Evolutionary conservation across 1,140 invertebrate genomes (phyloP), one percentile per base, ranked within the genome.

Genomic region (Plutomurus gul): DNA sequence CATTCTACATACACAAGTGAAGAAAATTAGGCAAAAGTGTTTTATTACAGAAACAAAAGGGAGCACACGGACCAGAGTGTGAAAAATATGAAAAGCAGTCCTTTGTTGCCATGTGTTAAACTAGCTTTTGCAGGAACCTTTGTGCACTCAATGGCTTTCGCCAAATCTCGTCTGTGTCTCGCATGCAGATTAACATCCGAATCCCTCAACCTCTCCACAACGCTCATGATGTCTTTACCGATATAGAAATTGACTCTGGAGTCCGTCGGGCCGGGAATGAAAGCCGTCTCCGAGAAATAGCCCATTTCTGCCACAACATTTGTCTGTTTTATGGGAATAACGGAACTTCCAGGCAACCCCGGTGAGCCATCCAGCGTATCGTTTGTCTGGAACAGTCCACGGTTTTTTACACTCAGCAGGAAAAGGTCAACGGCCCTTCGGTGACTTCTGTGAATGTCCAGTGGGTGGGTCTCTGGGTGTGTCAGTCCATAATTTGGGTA

Each of bases 271-370:
- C 5, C 22, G 1, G 75, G 47, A 18, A 76, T 37, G 16, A 79
- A 79, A 1, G 47, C 49, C 3, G 6, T n/a, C 3, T 79, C 72
- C 0, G 72, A 47, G 22, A 73, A 77, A 40, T 78, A 81, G 3
- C 81, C 81, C 81, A 82, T 82, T 70, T 82, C 81, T 0, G 81
- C 81, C 6, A 36, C 43, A 20, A 49, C 75, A 18, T 36, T n/a
- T 10, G 27, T 73, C 18, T 65, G 71, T 30, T 46, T 71, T 3
- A 71, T 40, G 8, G 71, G 43, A 40, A 56, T 81, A 2, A 81
- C 46, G 0, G 73, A 36, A 20, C 36, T 25, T 5, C 71, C 80
- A 6, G 40, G n/a, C 47, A 81, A 75, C 18, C 46, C 73, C 0
- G 80, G 80, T 1, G 56, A 30, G 1, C 75, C 77, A 36, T 76